phyloP scores from a whole-genome alignment of 2,888 invertebrate species.

The Nasonovia ribisnigri region DNA sequence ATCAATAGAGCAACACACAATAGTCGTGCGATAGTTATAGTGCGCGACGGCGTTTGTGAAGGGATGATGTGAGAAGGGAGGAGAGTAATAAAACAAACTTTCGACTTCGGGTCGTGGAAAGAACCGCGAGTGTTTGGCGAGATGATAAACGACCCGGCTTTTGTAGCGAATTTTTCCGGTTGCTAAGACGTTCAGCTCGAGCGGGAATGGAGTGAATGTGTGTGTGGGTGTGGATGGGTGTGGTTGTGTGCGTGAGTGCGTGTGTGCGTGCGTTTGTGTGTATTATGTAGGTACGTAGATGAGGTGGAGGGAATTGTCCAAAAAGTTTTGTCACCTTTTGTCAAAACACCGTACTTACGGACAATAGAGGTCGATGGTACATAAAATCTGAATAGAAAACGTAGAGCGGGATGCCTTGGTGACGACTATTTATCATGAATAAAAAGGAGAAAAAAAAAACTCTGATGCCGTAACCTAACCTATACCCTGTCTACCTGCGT shows the following conservation, averaged over 20 bases:
- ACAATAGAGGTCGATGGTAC: constrained; percentile 58
- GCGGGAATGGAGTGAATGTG: background rate
- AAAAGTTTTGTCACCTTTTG: constrained; percentile 65
- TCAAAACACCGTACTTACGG: constrained; percentile 57
- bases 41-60: background rate
- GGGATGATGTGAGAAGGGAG: background rate
- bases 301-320: constrained; percentile 33
- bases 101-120: constrained; percentile 51
- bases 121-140: constrained; percentile 49
- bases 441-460: constrained; percentile 31
- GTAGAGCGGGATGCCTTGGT: constrained; percentile 48
- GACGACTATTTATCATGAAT: constrained; percentile 57
- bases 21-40: constrained; percentile 2
- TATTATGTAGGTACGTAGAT: background rate
- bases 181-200: constrained; percentile 41
- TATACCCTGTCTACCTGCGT: background rate
- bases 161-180: constrained; percentile 63
- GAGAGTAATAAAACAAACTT: constrained; percentile 58
- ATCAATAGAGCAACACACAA: constrained; percentile 51
- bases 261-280: too few species aligned
- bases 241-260: too few species aligned
- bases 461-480: background rate
- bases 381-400: constrained; percentile 62
- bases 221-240: background rate
- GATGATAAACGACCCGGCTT: constrained; percentile 64